Base-by-base conservation (phyloP, 2,888 invertebrate species). In the Pharmacophagus antenor region DNA sequence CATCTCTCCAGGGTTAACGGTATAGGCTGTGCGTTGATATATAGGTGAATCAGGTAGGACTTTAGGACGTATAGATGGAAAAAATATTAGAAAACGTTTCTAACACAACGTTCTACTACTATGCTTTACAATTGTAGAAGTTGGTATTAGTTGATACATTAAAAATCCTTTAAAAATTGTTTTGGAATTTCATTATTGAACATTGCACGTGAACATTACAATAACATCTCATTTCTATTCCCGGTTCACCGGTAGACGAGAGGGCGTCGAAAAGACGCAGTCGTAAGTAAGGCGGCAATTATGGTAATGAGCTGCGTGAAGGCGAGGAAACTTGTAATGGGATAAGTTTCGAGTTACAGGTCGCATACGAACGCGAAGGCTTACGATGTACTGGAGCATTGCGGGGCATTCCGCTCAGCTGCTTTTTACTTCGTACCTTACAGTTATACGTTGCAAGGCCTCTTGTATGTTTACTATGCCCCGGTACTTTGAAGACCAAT, bases 331-430 rank as follows among this genome's bases (percentile, higher is more conserved):
- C 66, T 68, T 69, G 63, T 76, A 79, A 80, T 76, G 66, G 76
- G 71, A 77, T 74, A 78, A 82, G 72, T 80, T 81, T 69, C 52
- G 49, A 65, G 68, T 62, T 62, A 66, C 67, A 66, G 63, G 67
- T 67, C 67, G 74, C 72, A 76, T 76, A 76, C 72, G 72, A 77
- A 53, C 47, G 37, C 27, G 31, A 18, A 41, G 23, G 23, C 22
- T 78, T 52, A 55, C 58, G 55, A 63, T 65, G 64, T 58, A 63
- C 42, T 12, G 31, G 31, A 12, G 31, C 31, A 31, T 2, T 12
- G 31, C 12, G 15, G 57, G 49, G 1, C 49, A 12, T 42, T 56
- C 41, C 31, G 21, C 57, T 5, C 22, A 21, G 49, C 20, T 25
- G 25, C 17, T n/a, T 57, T 2, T 51, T 51, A 57, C 31, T 57